phyloP scores from a whole-genome alignment of 2,888 invertebrate genomes.

The Clusia tigrina region DNA sequence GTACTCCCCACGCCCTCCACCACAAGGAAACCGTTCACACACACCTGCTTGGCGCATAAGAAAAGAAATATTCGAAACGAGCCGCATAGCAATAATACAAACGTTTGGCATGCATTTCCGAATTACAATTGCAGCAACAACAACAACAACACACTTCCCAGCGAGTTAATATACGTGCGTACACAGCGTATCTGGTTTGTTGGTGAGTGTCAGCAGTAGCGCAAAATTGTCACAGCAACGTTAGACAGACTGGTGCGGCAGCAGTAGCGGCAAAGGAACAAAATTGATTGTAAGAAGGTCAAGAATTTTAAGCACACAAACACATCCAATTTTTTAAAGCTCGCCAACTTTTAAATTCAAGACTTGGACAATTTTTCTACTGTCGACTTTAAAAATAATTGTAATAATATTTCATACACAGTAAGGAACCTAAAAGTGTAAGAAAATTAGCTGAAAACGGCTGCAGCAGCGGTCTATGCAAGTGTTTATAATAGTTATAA shows the following conservation, averaged over 20 bases:
- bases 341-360: too few species aligned
- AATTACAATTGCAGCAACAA: too few species aligned
- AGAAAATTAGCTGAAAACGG: too few species aligned
- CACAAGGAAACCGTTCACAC: neutral
- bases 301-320: constrained; percentile 22
- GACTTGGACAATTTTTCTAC: too few species aligned
- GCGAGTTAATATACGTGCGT: neutral
- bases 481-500: too few species aligned
- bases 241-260: neutral
- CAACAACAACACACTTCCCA: neutral
- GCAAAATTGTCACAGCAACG: neutral
- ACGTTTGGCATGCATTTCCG: neutral
- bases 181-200: neutral
- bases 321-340: too few species aligned
- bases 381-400: too few species aligned
- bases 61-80: neutral
- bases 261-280: neutral
- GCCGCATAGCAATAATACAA: neutral
- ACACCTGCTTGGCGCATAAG: neutral
- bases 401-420: too few species aligned
- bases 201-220: neutral
- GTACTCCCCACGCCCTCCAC: neutral
- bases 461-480: too few species aligned
- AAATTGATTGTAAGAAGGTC: constrained; percentile 27
- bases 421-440: too few species aligned